Base-by-base conservation (phyloP, 2,113 vertebrate species). In the Numida meleagris region DNA sequence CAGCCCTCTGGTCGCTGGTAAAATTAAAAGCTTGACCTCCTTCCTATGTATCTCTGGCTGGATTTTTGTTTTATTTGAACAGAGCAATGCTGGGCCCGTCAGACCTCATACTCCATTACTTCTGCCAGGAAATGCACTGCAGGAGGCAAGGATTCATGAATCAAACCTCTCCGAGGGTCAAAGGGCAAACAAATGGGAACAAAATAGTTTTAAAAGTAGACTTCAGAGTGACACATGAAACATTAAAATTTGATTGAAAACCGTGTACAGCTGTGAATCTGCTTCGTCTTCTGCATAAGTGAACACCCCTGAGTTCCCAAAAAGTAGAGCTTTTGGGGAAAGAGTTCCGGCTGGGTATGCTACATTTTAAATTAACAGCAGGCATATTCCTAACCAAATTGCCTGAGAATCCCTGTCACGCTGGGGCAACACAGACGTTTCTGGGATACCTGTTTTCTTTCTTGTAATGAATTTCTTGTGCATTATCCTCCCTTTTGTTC, bases 11-110 rank as follows among this genome's bases (percentile, higher is more conserved):
- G 61, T 96, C 85, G 62, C 91, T 78, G 82, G 10, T 33, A 77
- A 96, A 61, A 95, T 96, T 94, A 94, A 96, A 97, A 95, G 17
- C 42, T 93, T 71, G 71, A 93, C 82, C 87, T 81, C 84, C 74
- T 96, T 96, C 92, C 87, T 89, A 61, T 48, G 79, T 72, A 70
- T 90, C 59, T 73, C 65, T 1, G 5, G n/a, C 29, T 85, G 61
- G 50, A 57, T 68, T 94, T 96, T 92, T 91, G 38, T 82, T 81
- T 67, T 68, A 43, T 91, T 90, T 85, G 66, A 93, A 40, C 38
- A 89, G 71, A 86, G 59, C 31, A 88, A 63, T 3, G 2, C 25
- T 0, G 0, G 29, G n/a, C 21, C 59, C 0, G 0, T 63, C 92
- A 86, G 67, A 62, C 24, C 58, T 29, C 23, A 31, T 57, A 5